Evolutionary conservation across 2,113 vertebrate species (phyloP).

Genomic region (Seriola rivoliana): DNA sequence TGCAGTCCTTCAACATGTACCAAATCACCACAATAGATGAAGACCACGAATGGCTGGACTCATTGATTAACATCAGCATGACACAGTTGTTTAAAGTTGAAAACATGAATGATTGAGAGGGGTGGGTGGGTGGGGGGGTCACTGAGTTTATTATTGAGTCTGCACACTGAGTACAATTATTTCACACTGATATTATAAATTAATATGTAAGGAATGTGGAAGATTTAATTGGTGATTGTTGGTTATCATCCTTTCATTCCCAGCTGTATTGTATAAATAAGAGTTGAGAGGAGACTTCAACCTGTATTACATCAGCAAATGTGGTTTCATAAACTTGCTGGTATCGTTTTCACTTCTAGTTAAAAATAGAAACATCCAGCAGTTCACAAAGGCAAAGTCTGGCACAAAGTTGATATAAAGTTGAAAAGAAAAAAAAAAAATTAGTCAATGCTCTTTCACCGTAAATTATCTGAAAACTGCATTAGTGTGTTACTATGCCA

Average conservation of each 20-base stretch:
- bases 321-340: not conserved
- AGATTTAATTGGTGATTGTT: not conserved
- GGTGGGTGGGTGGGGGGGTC: not conserved
- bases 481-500: slow-evolving; percentile 16
- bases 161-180: not conserved
- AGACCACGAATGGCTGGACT: too few relatives aligned
- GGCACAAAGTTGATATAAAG: not conserved
- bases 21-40: too few relatives aligned
- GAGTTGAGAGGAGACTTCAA: not conserved
- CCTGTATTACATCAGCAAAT: not conserved
- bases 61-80: too few relatives aligned
- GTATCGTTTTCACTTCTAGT: not conserved
- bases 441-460: not conserved
- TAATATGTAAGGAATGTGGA: too few relatives aligned
- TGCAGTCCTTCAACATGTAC: too few relatives aligned
- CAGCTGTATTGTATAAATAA: not conserved
- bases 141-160: not conserved
- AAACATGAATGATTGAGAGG: too few relatives aligned
- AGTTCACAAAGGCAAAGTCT: not conserved
- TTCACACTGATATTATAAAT: not conserved
- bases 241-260: not conserved
- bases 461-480: slow-evolving; percentile 11
- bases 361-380: slow-evolving; percentile 1
- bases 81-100: too few relatives aligned
- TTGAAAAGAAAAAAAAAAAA: not conserved